These are phyloP conservation scores for Clarias laeviceps DNA, from an alignment of 2,797 vertebrate species.

Conservation along the genomic window DNA sequence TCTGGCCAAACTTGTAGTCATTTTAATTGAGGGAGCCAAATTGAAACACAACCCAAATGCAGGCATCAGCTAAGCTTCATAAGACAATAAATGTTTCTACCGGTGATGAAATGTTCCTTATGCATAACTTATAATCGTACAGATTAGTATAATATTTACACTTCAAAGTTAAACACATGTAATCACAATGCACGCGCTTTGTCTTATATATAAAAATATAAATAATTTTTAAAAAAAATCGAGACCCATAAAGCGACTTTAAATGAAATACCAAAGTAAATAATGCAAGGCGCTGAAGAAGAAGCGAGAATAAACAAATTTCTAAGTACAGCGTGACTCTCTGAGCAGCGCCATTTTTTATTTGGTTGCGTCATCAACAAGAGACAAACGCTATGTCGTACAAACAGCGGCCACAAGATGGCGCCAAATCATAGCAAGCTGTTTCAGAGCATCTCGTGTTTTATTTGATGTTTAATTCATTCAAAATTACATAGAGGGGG, in stretches of 20 bases:
- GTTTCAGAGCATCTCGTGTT: background rate
- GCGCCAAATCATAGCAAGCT: background rate
- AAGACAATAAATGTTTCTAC: background rate
- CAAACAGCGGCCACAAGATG: background rate
- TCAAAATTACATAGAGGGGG: background rate
- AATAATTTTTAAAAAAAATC: background rate
- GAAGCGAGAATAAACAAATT: background rate
- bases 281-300: background rate
- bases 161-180: background rate
- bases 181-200: background rate
- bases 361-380: slow-evolving; percentile 20
- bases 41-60: background rate
- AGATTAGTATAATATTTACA: background rate
- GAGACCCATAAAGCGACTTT: background rate
- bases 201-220: background rate
- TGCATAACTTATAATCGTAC: background rate
- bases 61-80: background rate
- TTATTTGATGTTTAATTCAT: background rate
- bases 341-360: slow-evolving; percentile 55
- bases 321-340: slow-evolving; percentile 42
- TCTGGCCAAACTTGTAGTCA: slow-evolving; percentile 57
- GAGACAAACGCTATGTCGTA: slow-evolving; percentile 10
- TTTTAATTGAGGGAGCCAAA: background rate
- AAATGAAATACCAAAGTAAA: background rate
- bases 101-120: background rate